Evolutionary conservation across 2,113 vertebrate species (phyloP), one percentile per base, ranked within the genome.

Genomic region (Proteles cristata): DNA sequence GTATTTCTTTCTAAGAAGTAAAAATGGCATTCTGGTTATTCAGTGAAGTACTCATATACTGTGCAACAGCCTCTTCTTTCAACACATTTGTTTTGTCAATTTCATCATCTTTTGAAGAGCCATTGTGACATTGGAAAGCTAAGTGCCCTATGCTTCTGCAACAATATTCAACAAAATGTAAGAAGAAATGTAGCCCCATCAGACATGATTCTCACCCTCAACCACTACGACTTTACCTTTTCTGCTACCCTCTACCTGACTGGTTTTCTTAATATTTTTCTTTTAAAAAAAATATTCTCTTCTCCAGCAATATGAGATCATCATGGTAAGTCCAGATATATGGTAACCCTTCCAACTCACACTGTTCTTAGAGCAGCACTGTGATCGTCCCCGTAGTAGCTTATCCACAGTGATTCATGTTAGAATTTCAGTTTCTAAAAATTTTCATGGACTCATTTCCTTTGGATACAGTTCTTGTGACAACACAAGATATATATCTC

Each of bases 111-210:
- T 85, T 69, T 79, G 73, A 85, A 48, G 79, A 35, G 50, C 1
- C 28, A 53, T 16, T 31, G 15, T 43, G 80, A n/a, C 31, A 4
- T 14, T 11, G 45, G 61, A 50, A 71, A 58, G 10, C 8, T 43
- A 81, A 50, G 0, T 39, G 0, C 8, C 16, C 35, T 53, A 0
- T 7, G 11, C 8, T 39, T 71, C 25, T 11, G 31, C 9, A n/a
- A 2, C 1, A 33, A 2, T 7, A 3, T 33, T 39, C 69, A n/a
- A 26, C 11, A 58, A 23, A n/a, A 35, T 16, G 11, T 65, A 28
- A 65, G 25, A 11, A 11, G 63, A 28, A 55, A 15, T 0, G 12
- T 5, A 26, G 33, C 11, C 4, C 5, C 33, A 6, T 25, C 21
- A n/a, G 16, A 19, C 16, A 68, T 11, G 10, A 12, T 45, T 28